Evolutionary conservation across 92 coral and sea anemone species (phyloP).

Genomic region (Bergia sp.): DNA sequence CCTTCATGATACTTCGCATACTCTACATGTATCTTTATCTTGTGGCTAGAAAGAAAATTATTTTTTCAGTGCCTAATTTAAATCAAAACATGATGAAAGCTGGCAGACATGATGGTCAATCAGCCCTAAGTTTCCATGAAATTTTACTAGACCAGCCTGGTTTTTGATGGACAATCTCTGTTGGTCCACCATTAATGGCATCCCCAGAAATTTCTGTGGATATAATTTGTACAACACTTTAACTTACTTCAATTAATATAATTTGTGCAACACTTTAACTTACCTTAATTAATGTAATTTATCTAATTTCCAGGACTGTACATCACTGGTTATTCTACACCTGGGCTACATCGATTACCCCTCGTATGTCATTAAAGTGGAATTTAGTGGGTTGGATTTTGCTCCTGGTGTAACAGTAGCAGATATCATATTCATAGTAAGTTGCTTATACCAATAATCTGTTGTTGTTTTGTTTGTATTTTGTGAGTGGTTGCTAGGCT

Average conservation of each 20-base stretch:
- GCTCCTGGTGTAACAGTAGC: conserved; percentile 69
- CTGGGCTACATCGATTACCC: conserved; percentile 95
- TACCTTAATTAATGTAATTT: background rate
- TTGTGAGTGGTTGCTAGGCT: background rate
- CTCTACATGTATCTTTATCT: too few species aligned
- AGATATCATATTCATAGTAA: conserved; percentile 86
- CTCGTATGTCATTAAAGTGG: conserved; percentile 79
- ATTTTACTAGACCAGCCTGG: too few species aligned
- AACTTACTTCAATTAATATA: too few species aligned
- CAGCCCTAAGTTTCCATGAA: too few species aligned
- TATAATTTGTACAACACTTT: background rate
- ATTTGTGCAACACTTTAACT: background rate
- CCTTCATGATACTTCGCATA: too few species aligned
- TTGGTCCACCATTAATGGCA: too few species aligned
- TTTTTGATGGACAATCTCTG: too few species aligned
- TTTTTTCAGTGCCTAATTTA: too few species aligned
- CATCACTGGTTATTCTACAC: conserved; percentile 81
- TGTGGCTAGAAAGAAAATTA: too few species aligned
- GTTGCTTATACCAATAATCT: conserved; percentile 4
- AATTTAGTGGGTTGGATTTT: conserved; percentile 65
- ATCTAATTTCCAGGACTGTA: conserved; percentile 68
- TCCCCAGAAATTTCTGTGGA: too few species aligned
- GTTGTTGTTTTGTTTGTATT: background rate
- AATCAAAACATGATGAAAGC: too few species aligned
- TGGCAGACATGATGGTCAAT: too few species aligned